Evolutionary conservation across 2,113 vertebrate genomes (phyloP), one percentile per base, ranked within the genome.

Genomic region (Cyanoderma ruficeps): DNA sequence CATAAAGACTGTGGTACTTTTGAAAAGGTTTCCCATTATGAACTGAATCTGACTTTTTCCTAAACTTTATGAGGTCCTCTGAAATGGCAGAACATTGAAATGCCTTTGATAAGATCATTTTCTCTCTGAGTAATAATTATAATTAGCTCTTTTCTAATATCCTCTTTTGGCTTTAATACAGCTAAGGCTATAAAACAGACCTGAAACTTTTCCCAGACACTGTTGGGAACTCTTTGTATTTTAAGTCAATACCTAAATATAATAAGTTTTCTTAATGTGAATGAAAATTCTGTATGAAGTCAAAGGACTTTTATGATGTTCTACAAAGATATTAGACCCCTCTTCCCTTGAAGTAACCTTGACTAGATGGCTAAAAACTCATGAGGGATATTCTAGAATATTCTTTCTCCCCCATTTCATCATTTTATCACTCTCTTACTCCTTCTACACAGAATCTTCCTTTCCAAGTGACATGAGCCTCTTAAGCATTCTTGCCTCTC

Each of bases 111-210:
- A 96, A 80, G 69, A 93, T 89, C 59, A 80, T 90, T 87, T 77
- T 93, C 31, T 94, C 74, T 93, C 77, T 79, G 30, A 94, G 78
- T 80, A 94, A 93, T 96, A 93, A 95, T 95, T 89, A 92, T 94
- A 96, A 96, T 96, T 95, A 97, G 50, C 37, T 90, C 64, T 94
- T 87, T 95, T 96, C 81, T 95, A 93, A 96, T 92, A 92, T 89
- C 78, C 64, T 95, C 39, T 87, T 93, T 88, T 96, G 90, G 92
- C 94, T 96, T 95, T 81, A 69, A 64, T 78, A 83, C 88, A 96
- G 55, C 67, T 81, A 82, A 83, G 37, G n/a, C 93, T 82, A 90
- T 96, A 90, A 96, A 95, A 93, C 68, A 92, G 83, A 83, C 59
- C 88, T 95, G 83, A 96, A 94, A 64, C 67, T 84, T 93, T 80